Base-by-base conservation (phyloP, 37 sponge, comb jelly and placozoan species). In the Ephydatia muelleri region DNA sequence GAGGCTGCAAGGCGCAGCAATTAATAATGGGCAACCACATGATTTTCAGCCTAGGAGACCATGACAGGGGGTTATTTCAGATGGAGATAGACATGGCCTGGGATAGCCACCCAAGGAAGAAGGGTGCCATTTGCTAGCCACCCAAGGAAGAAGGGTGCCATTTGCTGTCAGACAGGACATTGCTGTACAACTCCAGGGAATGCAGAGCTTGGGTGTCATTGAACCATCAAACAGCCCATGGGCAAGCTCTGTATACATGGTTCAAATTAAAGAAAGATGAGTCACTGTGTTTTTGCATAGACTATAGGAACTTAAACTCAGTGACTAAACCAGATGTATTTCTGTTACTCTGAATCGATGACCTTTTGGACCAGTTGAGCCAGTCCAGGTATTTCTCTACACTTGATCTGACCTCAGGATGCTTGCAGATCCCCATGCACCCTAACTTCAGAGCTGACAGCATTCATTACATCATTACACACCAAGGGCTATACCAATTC, bases 311-410 rank as follows among this genome's bases (percentile, higher is more conserved):
- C n/a, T n/a, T n/a, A n/a, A n/a, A n/a, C n/a, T n/a, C n/a, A n/a
- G n/a, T n/a, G n/a, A n/a, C n/a, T n/a, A n/a, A n/a, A n/a, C n/a
- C n/a, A 14, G 92, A 91, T 40, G 21, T 19, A 25, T 90, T 86
- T 57, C 83, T 87, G 29, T 26, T 85, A 38, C 85, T 83, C 9
- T 35, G 82, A 9, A 88, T 88, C 1, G 89, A 88, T 83, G 89
- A 88, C 57, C 79, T 88, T 33, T 65, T 88, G 29, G 92, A 91
- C 39, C 92, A 91, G 71, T 69, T 91, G 39, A 83, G 87, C 1
- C 21, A 76, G 65, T 43, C 87, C 37, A 72, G 48, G 9, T 82
- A 73, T 73, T 86, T 86, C 72, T 47, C 83, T 25, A 86, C 83
- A 4, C 38, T 91, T 25, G 87, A 91, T 72, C 76, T 91, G 3